These are phyloP conservation scores for Ornithorhynchus anatinus DNA, from an alignment of 2,113 vertebrate genomes.

Conservation along the genomic window DNA sequence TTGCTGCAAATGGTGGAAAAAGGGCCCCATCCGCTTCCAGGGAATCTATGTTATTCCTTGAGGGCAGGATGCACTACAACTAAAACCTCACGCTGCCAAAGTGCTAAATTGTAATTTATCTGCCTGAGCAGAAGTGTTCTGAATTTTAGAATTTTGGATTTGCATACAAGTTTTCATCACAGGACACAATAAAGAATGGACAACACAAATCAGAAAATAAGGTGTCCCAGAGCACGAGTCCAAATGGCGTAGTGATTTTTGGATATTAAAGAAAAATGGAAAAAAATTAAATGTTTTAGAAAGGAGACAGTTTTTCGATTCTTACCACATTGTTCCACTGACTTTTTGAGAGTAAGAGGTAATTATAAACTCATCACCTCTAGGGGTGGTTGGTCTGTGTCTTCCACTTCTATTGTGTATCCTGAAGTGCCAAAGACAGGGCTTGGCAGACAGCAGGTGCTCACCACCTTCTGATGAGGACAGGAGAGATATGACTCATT, in stretches of 20 bases:
- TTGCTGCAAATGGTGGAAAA: constrained; percentile 29
- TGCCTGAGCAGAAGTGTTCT: constrained; percentile 45
- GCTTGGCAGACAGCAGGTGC: no score
- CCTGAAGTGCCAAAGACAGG: no score
- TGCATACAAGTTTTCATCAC: not conserved
- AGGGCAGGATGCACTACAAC: constrained; percentile 28
- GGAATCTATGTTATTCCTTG: constrained; percentile 42
- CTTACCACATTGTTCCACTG: no score
- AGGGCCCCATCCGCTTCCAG: constrained; percentile 44
- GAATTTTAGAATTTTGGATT: constrained; percentile 4
- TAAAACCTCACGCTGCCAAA: constrained; percentile 35
- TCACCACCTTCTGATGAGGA: no score
- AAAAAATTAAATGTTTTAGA: not conserved
- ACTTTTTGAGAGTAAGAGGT: no score
- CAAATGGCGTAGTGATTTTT: not conserved
- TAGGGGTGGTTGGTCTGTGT: no score
- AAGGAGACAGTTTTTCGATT: no score
- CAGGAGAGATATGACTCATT: no score
- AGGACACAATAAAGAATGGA: constrained; percentile 14
- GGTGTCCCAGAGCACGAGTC: not conserved
- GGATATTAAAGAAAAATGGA: not conserved
- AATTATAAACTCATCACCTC: no score
- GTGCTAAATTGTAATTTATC: constrained; percentile 43
- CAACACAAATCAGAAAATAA: not conserved
- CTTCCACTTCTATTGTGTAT: no score